Conservation (phyloP, 1,140 invertebrate species). For the Heliconius eleuchia region DNA sequence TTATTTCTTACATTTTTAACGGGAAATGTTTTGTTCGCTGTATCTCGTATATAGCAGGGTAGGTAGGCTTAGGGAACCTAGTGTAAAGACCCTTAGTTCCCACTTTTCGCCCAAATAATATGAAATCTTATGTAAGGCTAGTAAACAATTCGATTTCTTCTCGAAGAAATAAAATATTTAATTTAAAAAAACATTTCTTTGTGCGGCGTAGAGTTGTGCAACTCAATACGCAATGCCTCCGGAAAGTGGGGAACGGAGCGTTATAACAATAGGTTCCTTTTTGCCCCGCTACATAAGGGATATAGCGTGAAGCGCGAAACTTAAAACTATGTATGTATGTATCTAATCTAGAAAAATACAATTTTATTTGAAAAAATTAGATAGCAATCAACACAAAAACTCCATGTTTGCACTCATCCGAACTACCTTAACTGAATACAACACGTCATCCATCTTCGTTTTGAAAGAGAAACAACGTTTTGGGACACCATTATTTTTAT, state of each 20-base stretch:
- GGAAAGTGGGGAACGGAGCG: too few species aligned
- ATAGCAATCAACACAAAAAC: conserved; percentile 6
- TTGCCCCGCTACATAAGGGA: too few species aligned
- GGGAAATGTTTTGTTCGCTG: neutral
- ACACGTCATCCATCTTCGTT: conserved; percentile 26
- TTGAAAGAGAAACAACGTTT: neutral
- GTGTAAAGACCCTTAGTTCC: too few species aligned
- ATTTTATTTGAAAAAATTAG: neutral
- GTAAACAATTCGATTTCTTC: too few species aligned
- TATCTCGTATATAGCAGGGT: neutral
- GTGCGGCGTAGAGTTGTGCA: too few species aligned
- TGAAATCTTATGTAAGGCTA: too few species aligned
- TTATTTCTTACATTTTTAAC: neutral
- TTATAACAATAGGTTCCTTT: too few species aligned
- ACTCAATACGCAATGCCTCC: too few species aligned
- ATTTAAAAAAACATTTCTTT: too few species aligned
- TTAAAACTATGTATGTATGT: neutral
- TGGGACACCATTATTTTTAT: conserved; percentile 2
- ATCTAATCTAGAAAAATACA: neutral
- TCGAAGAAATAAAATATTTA: too few species aligned
- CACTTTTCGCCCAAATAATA: too few species aligned
- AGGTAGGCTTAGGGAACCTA: neutral
- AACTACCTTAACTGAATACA: conserved; percentile 17
- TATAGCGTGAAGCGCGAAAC: too few species aligned
- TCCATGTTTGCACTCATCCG: conserved; percentile 11